A percentile compares a stretch with the other conserved stretches of the same genome.
These are phyloP conservation scores for Paraescarpia echinospica DNA, from an alignment of 1,140 invertebrate species.

Conservation along the genomic window DNA sequence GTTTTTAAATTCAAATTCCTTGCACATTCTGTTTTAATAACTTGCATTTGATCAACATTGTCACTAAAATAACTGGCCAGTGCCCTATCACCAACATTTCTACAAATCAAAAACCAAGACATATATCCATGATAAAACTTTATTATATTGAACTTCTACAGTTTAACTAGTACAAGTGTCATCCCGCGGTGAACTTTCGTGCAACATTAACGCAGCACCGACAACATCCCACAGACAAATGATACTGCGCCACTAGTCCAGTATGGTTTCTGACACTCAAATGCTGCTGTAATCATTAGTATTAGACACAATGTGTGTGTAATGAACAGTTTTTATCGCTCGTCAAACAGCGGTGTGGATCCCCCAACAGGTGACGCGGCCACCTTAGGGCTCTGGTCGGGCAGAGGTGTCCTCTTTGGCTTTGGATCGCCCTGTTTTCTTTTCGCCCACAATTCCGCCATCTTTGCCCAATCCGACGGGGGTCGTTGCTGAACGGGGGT, in stretches of 20 bases:
- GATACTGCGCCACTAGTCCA: not conserved
- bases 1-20: no score
- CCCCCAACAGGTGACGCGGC: not conserved
- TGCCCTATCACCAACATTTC: not conserved
- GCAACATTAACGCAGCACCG: not conserved
- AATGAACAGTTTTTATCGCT: not conserved
- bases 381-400: slow-evolving; percentile 10
- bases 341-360: slow-evolving; percentile 16
- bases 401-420: slow-evolving; percentile 1
- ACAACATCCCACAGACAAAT: not conserved
- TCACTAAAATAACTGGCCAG: not conserved
- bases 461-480: slow-evolving; percentile 7
- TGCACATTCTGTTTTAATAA: not conserved
- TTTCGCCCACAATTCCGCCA: slow-evolving; percentile 21
- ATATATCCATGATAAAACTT: not conserved
- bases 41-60: not conserved
- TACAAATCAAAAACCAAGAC: not conserved
- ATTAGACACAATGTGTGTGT: not conserved
- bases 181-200: not conserved
- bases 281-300: not conserved
- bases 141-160: not conserved
- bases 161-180: not conserved
- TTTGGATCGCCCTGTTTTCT: not conserved
- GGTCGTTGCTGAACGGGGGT: not conserved
- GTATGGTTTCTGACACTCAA: not conserved